A percentile compares a stretch with the other conserved stretches of the same genome.
These are phyloP conservation scores for Micromys minutus DNA, from an alignment of 2,113 vertebrate species.

Conservation along the genomic window DNA sequence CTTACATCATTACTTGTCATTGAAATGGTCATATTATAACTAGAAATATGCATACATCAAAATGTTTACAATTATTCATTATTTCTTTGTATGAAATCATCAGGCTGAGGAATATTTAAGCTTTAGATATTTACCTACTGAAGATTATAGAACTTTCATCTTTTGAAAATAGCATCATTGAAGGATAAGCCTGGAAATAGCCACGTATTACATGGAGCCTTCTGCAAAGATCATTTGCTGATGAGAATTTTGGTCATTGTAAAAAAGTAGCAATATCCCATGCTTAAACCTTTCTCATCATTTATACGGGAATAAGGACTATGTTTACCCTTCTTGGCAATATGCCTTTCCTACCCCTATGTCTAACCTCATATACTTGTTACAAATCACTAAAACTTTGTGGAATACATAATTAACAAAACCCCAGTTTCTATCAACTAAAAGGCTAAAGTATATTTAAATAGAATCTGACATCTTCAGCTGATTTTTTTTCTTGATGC, in stretches of 20 bases:
- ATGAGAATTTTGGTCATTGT: not conserved
- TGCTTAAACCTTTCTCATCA: not conserved
- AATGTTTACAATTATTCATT: not conserved
- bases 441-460: not conserved
- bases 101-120: not conserved
- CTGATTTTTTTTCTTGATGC: not conserved
- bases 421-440: not conserved
- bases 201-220: too few species aligned
- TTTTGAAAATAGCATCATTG: not conserved
- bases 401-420: not conserved
- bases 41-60: not conserved
- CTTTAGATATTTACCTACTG: not conserved
- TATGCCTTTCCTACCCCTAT: not conserved
- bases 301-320: not conserved
- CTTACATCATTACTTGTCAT: not conserved
- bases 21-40: not conserved
- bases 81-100: not conserved
- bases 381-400: not conserved
- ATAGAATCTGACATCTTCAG: not conserved
- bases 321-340: not conserved
- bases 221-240: not conserved
- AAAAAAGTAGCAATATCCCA: not conserved
- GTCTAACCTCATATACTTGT: not conserved
- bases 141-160: not conserved
- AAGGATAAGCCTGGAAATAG: not conserved